Evolutionary conservation across 2,797 vertebrate species (phyloP).

Genomic region (Anas georgica): DNA sequence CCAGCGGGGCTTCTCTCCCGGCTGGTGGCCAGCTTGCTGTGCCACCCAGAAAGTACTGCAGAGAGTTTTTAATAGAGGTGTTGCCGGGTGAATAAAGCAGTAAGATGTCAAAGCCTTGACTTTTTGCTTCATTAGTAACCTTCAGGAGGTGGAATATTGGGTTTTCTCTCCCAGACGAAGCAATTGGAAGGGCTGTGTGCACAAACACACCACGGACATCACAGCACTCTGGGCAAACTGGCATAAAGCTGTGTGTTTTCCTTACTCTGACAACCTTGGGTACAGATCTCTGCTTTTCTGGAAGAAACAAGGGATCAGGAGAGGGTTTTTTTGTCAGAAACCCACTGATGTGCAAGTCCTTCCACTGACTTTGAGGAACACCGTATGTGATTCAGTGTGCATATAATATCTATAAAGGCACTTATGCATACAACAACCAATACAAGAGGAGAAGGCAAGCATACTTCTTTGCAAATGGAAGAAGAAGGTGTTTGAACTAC

Average conservation of each 20-base stretch:
- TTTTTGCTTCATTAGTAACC: neutral
- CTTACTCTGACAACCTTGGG: neutral
- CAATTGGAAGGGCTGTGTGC: neutral
- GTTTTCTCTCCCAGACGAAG: neutral
- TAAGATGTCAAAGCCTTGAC: neutral
- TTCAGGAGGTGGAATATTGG: neutral
- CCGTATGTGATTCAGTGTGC: neutral
- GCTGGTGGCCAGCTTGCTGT: neutral
- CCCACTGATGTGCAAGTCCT: neutral
- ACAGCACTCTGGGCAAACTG: neutral
- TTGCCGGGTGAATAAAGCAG: conserved; percentile 41
- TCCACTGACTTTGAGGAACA: neutral
- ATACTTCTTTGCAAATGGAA: neutral
- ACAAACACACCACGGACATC: neutral
- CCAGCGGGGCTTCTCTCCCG: neutral
- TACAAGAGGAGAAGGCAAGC: neutral
- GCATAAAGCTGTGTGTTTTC: neutral
- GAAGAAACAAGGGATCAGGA: neutral
- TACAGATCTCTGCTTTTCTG: neutral
- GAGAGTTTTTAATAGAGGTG: conserved; percentile 38
- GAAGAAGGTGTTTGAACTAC: neutral
- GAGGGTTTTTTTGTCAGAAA: neutral
- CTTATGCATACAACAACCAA: neutral
- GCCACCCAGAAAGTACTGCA: neutral
- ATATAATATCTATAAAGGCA: neutral